Evolutionary conservation across 2,113 vertebrate species (phyloP).

Genomic region (Halichoeres trimaculatus): DNA sequence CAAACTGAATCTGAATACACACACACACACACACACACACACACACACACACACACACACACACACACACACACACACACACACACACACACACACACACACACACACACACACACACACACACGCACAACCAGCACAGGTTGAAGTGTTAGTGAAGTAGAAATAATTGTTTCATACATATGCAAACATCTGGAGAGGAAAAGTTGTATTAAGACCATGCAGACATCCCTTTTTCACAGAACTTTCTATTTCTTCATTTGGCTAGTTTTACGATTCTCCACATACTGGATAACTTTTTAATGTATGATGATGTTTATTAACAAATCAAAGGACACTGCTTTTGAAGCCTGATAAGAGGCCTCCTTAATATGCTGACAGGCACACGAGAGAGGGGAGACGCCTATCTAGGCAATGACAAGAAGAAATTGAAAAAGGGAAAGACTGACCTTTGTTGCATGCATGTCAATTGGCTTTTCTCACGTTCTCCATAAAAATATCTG

Average conservation of each 20-base stretch:
- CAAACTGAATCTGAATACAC: slow-evolving; percentile 31
- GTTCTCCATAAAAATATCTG: slow-evolving; percentile 23
- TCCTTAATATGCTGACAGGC: slow-evolving; percentile 49
- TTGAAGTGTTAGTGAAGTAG: slow-evolving; percentile 14
- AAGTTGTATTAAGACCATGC: slow-evolving; percentile 4
- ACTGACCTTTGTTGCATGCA: slow-evolving; percentile 62
- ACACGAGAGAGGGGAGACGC: slow-evolving; percentile 40
- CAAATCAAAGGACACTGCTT: slow-evolving; percentile 36
- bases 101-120: neutral
- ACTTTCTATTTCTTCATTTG: slow-evolving; percentile 27
- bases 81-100: neutral
- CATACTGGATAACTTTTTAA: slow-evolving; percentile 14
- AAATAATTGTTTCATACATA: slow-evolving; percentile 38
- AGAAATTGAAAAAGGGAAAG: slow-evolving; percentile 61
- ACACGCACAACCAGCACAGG: slow-evolving; percentile 21
- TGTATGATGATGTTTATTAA: slow-evolving; percentile 36
- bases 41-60: neutral
- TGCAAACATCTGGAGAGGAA: slow-evolving; percentile 7
- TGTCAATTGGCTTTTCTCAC: slow-evolving; percentile 47
- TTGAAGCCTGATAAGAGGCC: slow-evolving; percentile 16
- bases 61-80: neutral
- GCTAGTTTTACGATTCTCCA: slow-evolving; percentile 26
- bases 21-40: slow-evolving; percentile 3
- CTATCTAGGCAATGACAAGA: slow-evolving; percentile 57
- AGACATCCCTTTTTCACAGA: slow-evolving; percentile 27